Evolutionary conservation across 2,797 vertebrate species (phyloP).

Genomic region (Halcyon chelicuti): DNA sequence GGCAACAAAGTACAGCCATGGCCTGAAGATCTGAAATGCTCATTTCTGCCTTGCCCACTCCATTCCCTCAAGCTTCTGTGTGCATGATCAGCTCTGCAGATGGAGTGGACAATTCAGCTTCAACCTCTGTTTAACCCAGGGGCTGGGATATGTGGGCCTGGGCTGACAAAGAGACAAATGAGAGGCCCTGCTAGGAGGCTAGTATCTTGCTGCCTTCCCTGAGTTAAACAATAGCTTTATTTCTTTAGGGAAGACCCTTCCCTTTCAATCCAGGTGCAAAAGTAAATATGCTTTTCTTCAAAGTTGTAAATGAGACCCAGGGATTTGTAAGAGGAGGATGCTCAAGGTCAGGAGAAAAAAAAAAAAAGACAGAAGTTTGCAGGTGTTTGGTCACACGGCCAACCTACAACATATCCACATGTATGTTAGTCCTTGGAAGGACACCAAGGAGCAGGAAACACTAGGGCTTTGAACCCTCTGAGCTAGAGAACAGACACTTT

Average conservation of each 20-base stretch:
- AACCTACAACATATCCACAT: neutral
- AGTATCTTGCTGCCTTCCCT: neutral
- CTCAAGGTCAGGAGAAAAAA: neutral
- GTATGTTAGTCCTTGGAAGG: neutral
- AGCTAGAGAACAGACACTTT: neutral
- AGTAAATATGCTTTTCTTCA: neutral
- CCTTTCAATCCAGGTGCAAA: neutral
- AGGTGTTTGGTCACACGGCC: neutral
- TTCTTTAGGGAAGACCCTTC: neutral
- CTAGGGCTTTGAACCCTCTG: neutral
- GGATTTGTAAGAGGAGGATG: neutral
- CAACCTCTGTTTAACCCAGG: neutral
- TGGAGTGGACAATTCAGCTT: neutral
- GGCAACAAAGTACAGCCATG: neutral
- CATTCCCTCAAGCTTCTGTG: neutral
- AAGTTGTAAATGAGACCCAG: neutral
- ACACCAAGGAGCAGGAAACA: neutral
- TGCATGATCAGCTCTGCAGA: neutral
- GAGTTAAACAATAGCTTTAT: neutral
- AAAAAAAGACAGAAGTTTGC: neutral
- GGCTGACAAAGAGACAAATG: neutral
- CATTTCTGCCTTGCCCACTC: neutral
- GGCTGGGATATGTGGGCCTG: fast-evolving
- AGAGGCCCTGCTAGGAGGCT: neutral
- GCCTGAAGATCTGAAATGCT: neutral